Percentiles rank a stretch among this genome's conserved stretches.
phyloP scores from a whole-genome alignment of 2,888 invertebrate genomes.

The Phaonia tiefii region DNA sequence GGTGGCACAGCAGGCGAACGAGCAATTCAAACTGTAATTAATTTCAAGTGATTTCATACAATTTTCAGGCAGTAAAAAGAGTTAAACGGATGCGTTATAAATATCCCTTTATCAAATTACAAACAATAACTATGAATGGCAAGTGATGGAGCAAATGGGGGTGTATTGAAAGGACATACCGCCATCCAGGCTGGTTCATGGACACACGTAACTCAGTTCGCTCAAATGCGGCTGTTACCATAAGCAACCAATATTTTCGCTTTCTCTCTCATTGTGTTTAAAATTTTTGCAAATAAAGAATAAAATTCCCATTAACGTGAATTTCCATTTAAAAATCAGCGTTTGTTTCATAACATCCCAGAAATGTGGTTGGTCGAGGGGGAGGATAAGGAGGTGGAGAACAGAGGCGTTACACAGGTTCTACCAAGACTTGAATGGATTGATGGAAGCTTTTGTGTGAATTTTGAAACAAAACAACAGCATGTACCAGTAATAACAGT shows the following conservation, averaged over 20 bases:
- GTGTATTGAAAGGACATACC: constrained; percentile 5
- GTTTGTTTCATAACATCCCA: constrained; percentile 26
- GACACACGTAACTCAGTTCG: constrained; percentile 1
- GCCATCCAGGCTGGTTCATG: not conserved
- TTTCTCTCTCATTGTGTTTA: not conserved
- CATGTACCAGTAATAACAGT: constrained; percentile 24
- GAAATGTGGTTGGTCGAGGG: not conserved
- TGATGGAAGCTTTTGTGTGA: no score
- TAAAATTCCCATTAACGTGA: constrained; percentile 59
- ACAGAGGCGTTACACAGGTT: no score
- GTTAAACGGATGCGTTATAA: constrained; percentile 68
- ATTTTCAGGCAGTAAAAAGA: constrained; percentile 60
- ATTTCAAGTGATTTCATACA: constrained; percentile 67
- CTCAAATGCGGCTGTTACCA: constrained; percentile 41
- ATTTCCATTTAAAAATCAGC: constrained; percentile 41
- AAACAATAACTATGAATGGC: constrained; percentile 65
- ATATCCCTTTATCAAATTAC: constrained; percentile 69
- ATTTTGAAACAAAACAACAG: constrained; percentile 46
- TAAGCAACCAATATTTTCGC: constrained; percentile 58
- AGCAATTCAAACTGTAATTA: constrained; percentile 66
- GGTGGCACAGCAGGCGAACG: constrained; percentile 50
- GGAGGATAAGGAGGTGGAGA: not conserved
- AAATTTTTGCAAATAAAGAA: not conserved
- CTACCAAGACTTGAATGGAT: no score
- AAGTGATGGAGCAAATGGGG: not conserved